Evolutionary conservation across 2,113 vertebrate species (phyloP), one percentile per base, ranked within the genome.

Genomic region (Nematolebias whitei): DNA sequence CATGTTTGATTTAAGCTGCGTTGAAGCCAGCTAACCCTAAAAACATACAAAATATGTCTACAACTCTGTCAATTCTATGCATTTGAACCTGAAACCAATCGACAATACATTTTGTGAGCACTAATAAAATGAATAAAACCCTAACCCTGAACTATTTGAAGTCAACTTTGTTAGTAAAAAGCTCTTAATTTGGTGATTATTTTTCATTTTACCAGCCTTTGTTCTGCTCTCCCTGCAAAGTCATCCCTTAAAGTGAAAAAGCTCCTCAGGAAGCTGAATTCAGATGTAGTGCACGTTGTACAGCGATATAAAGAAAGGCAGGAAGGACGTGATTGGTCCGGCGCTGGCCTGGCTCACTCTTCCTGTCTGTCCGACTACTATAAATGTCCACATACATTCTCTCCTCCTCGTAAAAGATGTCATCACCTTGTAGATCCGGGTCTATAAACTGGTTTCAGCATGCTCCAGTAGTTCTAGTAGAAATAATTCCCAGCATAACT

Each of bases 401-500:
- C 35, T 32, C 15, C 26, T 35, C 38, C 67, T 73, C 68, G 68
- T 88, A 82, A 87, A 85, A 63, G 38, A 66, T 72, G 67, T 68
- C 76, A 50, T 81, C 67, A 70, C 13, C 0, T 53, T 62, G 69
- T 80, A 68, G 24, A 50, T 16, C 47, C 41, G 50, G 41, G 45
- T 71, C 47, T 71, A 63, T 84, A 82, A 79, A 61, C 50, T 40
- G 47, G 40, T 68, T 76, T 72, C 71, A 63, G 68, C 45, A 48
- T 80, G 45, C 52, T 48, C 54, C 40, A 61, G 9, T 35, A 35
- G 32, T 35, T 62, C 58, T 67, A 54, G 55, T 69, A 74, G 48
- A 84, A 90, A 90, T 88, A 86, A 53, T 32, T 19, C 51, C 14
- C 51, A 67, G 49, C 75, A 77, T 87, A 73, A 85, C 75, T 89